Evolutionary conservation across 64 coral and sea anemone genomes (phyloP).

Genomic region (Montipora foliosa): DNA sequence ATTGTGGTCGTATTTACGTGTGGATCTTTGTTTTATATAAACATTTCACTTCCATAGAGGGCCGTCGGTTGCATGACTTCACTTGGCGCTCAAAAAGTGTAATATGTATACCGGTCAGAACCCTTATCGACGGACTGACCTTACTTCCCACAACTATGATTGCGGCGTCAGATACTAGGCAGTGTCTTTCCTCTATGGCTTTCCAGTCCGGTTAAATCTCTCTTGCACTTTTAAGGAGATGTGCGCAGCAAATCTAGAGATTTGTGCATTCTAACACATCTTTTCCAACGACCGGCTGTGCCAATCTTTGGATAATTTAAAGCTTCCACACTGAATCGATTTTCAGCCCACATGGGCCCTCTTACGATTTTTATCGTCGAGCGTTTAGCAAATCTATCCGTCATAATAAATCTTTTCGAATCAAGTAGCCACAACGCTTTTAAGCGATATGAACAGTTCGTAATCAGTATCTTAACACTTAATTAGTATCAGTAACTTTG

Average conservation of each 20-base stretch:
- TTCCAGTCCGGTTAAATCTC: background rate
- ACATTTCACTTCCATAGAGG: slow-evolving; percentile 60
- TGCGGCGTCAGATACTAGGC: background rate
- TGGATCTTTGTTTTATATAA: slow-evolving; percentile 55
- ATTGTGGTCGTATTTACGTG: slow-evolving; percentile 56
- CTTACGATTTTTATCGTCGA: background rate
- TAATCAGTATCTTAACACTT: background rate
- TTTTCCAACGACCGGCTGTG: background rate
- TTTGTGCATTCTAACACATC: background rate
- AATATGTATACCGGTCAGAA: background rate
- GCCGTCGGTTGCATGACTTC: slow-evolving; percentile 5
- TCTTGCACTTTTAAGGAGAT: background rate
- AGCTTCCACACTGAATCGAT: slow-evolving; percentile 8
- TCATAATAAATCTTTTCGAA: slow-evolving; percentile 7
- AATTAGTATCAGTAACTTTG: background rate
- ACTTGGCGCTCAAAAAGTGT: slow-evolving; percentile 1
- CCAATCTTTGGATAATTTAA: background rate
- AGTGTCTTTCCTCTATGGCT: background rate
- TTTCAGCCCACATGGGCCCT: background rate
- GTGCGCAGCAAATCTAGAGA: background rate
- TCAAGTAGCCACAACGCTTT: background rate
- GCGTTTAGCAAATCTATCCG: slow-evolving; percentile 7
- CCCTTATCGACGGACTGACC: background rate
- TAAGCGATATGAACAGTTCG: background rate
- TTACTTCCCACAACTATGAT: background rate